A percentile compares a stretch with the other conserved stretches of the same genome.
These are phyloP conservation scores for Hirudinaria manillensis DNA, from an alignment of 2,888 invertebrate species.

Conservation along the genomic window DNA sequence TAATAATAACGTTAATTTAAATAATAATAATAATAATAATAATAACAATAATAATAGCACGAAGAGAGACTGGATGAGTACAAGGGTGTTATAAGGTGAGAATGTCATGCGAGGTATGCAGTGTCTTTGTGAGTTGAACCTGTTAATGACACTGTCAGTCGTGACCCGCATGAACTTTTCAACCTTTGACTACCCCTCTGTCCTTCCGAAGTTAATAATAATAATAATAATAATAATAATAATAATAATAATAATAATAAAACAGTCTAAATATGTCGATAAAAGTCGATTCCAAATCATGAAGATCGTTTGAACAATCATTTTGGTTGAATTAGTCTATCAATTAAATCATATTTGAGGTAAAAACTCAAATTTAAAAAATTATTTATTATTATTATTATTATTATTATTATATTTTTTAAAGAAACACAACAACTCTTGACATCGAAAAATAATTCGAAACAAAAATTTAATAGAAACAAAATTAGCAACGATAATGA, in stretches of 20 bases:
- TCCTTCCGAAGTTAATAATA: background rate
- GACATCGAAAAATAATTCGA: no score
- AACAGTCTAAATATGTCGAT: background rate
- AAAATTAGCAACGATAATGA: background rate
- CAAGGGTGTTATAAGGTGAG: background rate
- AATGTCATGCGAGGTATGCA: conserved; percentile 6
- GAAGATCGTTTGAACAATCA: no score
- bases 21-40: no score
- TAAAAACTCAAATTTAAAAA: no score
- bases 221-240: background rate
- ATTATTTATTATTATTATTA: no score
- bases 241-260: background rate
- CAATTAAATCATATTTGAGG: no score
- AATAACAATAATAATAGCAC: background rate
- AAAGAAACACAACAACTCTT: no score
- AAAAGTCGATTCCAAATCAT: background rate
- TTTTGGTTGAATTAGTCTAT: no score
- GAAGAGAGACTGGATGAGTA: background rate
- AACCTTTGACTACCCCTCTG: background rate
- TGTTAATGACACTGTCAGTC: conserved; percentile 6
- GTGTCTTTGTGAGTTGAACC: background rate
- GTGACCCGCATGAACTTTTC: background rate
- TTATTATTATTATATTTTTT: no score
- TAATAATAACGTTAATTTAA: no score
- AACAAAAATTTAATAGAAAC: background rate